Evolutionary conservation across 2,113 vertebrate genomes (phyloP).

Genomic region (Rhabdomys dilectus): DNA sequence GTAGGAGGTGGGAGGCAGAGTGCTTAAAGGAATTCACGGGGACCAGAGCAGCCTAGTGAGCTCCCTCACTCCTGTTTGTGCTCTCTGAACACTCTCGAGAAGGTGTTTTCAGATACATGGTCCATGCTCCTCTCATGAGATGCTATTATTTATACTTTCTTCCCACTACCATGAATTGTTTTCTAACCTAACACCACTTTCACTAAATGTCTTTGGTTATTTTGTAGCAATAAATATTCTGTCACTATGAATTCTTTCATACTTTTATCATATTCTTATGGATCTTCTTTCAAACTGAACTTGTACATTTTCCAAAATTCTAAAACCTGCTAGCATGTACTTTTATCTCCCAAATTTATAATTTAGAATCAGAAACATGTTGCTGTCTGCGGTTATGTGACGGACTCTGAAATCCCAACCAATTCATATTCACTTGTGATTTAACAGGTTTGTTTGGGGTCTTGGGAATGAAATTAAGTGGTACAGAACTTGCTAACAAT

Average conservation of each 20-base stretch:
- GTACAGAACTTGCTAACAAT: not conserved
- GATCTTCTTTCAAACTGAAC: conserved; percentile 35
- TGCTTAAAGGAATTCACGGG: conserved; percentile 44
- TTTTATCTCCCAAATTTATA: conserved; percentile 13
- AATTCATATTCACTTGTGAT: not conserved
- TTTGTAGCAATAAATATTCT: conserved; percentile 47
- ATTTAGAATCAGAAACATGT: conserved; percentile 31
- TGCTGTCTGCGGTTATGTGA: not conserved
- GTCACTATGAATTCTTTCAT: not conserved
- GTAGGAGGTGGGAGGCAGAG: conserved; percentile 5
- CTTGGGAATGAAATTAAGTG: not conserved
- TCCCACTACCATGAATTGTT: conserved; percentile 52
- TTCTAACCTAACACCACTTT: conserved; percentile 59
- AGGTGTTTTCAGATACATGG: conserved; percentile 44
- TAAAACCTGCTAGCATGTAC: not conserved
- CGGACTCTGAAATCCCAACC: not conserved
- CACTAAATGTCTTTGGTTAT: conserved; percentile 34
- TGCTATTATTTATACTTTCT: conserved; percentile 50
- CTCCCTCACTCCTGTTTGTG: conserved; percentile 44
- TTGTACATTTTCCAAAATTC: not conserved
- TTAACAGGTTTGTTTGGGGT: not conserved
- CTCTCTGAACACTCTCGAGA: conserved; percentile 48
- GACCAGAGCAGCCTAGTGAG: conserved; percentile 46
- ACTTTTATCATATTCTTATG: not conserved
- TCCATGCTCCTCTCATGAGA: not conserved